Evolutionary conservation across 2,888 invertebrate genomes (phyloP).

Genomic region (Agriopis marginaria): DNA sequence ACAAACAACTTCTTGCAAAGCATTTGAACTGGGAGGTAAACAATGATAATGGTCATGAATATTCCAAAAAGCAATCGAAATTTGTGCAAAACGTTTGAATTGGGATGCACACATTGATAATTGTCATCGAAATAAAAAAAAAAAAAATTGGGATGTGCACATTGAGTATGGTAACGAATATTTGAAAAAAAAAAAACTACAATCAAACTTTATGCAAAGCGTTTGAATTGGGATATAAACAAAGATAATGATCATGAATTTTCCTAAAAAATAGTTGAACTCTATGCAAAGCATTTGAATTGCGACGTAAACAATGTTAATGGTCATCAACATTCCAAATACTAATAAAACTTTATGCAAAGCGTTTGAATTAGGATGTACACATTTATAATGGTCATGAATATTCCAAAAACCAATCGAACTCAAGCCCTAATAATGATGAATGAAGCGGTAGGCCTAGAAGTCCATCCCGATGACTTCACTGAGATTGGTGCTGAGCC

Average conservation of each 20-base stretch:
- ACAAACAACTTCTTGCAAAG: too few species aligned
- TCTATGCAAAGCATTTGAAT: too few species aligned
- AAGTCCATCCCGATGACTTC: conserved; percentile 24
- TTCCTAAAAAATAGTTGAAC: background rate
- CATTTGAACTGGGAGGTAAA: too few species aligned
- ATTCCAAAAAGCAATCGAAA: too few species aligned
- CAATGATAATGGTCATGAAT: too few species aligned
- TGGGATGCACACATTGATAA: too few species aligned
- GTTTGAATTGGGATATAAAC: background rate
- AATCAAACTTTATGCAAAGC: too few species aligned
- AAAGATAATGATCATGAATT: background rate
- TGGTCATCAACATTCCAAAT: background rate
- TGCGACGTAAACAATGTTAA: background rate
- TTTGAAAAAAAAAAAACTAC: too few species aligned
- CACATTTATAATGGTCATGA: background rate
- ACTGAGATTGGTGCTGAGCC: conserved; percentile 63
- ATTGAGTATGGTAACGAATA: too few species aligned
- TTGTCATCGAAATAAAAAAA: too few species aligned
- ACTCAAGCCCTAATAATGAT: background rate
- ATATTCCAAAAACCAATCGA: background rate
- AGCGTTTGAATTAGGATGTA: background rate
- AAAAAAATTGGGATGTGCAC: too few species aligned
- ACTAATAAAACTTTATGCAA: background rate
- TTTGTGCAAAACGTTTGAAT: too few species aligned
- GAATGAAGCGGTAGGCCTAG: conserved; percentile 30